A percentile compares a stretch with the other conserved stretches of the same genome.
Evolutionary conservation across 2,797 vertebrate genomes (phyloP).

Genomic region (Euphonia xanthogaster): DNA sequence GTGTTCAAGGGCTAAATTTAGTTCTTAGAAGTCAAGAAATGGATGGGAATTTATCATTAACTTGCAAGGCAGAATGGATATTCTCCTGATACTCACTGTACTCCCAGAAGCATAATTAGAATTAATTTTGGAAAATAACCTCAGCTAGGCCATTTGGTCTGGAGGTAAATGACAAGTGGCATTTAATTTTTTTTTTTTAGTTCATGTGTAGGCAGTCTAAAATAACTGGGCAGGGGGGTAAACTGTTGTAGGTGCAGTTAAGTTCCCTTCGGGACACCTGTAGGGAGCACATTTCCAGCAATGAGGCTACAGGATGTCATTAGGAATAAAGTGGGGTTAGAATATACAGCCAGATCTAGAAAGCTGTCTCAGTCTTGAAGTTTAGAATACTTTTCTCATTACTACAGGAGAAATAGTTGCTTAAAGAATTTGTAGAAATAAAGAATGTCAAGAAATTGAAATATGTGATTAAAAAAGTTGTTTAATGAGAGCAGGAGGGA

Average conservation of each 20-base stretch:
- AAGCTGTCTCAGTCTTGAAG: neutral
- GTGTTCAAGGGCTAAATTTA: neutral
- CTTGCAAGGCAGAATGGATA: neutral
- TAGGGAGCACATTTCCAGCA: neutral
- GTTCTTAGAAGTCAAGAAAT: neutral
- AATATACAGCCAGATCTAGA: neutral
- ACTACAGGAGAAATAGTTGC: neutral
- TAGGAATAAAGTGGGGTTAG: neutral
- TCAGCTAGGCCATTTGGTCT: neutral
- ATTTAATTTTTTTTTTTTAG: neutral
- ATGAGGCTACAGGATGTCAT: fast-evolving
- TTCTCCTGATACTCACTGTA: neutral
- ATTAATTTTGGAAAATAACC: neutral
- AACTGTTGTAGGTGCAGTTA: neutral
- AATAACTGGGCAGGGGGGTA: neutral
- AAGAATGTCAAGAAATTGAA: neutral
- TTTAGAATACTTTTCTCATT: neutral
- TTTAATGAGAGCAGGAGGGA: neutral
- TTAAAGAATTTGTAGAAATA: neutral
- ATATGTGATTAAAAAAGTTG: neutral
- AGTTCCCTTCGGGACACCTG: neutral
- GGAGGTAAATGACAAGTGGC: neutral
- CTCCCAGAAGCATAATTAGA: neutral
- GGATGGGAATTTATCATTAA: neutral
- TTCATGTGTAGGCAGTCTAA: neutral